Evolutionary conservation across 1,140 invertebrate genomes (phyloP).

Genomic region (Tetramorium parvispinum): DNA sequence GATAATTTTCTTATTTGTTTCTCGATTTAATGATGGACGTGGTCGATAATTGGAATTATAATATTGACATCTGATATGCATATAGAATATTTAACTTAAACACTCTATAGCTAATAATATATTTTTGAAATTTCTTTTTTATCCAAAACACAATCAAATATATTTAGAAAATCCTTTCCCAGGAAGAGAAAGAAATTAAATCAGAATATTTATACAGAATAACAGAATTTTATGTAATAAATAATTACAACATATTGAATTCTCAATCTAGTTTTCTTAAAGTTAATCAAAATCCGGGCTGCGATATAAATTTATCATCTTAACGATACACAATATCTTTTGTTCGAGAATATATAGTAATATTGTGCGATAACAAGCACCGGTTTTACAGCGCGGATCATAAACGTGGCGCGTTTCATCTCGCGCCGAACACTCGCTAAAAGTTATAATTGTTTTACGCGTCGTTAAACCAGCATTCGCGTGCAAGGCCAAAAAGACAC

Average conservation of each 20-base stretch:
- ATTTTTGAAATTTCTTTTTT: background rate
- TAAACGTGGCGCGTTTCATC: constrained; percentile 12
- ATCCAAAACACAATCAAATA: background rate
- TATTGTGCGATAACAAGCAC: background rate
- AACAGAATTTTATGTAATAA: no score
- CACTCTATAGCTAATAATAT: background rate
- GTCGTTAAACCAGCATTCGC: constrained; percentile 22
- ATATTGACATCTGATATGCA: background rate
- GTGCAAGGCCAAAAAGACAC: constrained; percentile 9
- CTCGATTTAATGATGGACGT: background rate
- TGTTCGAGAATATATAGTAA: background rate
- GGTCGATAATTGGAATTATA: background rate
- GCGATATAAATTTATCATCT: background rate
- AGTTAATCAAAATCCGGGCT: background rate
- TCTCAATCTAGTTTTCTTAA: background rate
- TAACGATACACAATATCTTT: constrained; percentile 39
- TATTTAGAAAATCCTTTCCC: background rate
- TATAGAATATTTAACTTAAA: background rate
- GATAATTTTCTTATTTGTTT: background rate
- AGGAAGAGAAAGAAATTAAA: background rate
- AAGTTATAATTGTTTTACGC: constrained; percentile 30
- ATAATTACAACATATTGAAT: background rate
- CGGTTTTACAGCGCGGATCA: constrained; percentile 17
- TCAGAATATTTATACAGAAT: background rate
- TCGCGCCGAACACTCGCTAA: constrained; percentile 6